phyloP scores from a whole-genome alignment of 2,113 vertebrate genomes.

The Anas platyrhynchos region DNA sequence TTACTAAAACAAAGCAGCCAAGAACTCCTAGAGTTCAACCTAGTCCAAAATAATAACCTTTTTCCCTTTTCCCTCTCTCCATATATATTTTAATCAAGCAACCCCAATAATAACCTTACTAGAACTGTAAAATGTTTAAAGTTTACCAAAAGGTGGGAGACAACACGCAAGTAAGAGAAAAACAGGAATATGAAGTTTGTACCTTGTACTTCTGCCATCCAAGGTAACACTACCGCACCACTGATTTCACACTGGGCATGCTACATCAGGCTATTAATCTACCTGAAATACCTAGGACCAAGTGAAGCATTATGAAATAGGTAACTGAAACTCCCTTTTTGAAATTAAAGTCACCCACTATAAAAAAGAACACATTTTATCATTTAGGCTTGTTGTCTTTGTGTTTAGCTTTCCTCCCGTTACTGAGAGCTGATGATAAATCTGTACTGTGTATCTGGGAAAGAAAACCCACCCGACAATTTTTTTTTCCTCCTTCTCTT shows the following conservation, averaged over 20 bases:
- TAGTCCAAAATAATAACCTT: background rate
- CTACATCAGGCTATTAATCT: constrained; percentile 82
- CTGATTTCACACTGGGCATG: constrained; percentile 61
- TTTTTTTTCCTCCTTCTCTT: rapidly evolving
- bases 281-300: constrained; percentile 85
- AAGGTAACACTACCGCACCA: constrained; percentile 72
- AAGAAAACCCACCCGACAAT: background rate
- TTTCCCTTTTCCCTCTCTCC: background rate
- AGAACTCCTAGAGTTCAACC: background rate
- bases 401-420: constrained; percentile 18
- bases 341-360: constrained; percentile 68
- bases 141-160: constrained; percentile 67
- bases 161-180: constrained; percentile 57
- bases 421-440: background rate
- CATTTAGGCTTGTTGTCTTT: constrained; percentile 50
- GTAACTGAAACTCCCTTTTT: constrained; percentile 76
- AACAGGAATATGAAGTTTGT: constrained; percentile 79
- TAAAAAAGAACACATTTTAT: constrained; percentile 21
- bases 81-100: background rate
- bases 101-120: background rate
- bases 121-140: constrained; percentile 35
- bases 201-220: constrained; percentile 76
- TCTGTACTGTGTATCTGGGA: background rate
- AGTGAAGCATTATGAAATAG: constrained; percentile 81
- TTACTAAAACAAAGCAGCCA: background rate